Evolutionary conservation across 2,797 vertebrate genomes (phyloP).

Genomic region (Pseudopleuronectes americanus): DNA sequence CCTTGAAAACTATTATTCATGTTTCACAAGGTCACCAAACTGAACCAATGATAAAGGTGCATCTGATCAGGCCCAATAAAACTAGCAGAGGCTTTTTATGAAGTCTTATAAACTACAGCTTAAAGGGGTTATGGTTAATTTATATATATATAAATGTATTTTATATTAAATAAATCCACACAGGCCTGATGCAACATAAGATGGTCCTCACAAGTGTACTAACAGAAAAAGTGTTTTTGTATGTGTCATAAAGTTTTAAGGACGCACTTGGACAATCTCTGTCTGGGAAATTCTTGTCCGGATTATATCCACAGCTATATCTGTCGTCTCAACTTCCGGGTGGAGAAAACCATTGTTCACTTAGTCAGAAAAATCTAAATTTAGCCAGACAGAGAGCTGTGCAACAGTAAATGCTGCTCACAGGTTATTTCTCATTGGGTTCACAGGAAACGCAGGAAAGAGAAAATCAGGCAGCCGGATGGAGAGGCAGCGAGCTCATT

Average conservation of each 20-base stretch:
- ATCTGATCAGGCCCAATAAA: not conserved
- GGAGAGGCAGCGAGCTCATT: conserved; percentile 8
- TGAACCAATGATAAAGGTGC: not conserved
- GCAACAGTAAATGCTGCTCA: conserved; percentile 27
- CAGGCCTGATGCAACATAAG: not conserved
- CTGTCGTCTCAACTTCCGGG: not conserved
- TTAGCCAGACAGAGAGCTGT: conserved; percentile 13
- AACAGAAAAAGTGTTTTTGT: not conserved
- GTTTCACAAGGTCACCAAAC: too few relatives aligned
- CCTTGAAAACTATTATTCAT: not conserved
- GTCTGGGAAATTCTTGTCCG: not conserved
- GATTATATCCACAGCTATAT: not conserved
- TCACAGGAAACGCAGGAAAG: conserved; percentile 49
- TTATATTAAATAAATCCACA: not conserved
- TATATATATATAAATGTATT: too few relatives aligned
- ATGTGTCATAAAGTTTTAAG: not conserved
- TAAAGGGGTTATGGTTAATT: too few relatives aligned
- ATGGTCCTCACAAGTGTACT: not conserved
- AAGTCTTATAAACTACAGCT: too few relatives aligned
- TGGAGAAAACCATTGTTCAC: conserved; percentile 37
- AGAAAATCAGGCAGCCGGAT: conserved; percentile 27
- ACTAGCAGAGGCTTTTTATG: too few relatives aligned
- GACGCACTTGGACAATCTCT: not conserved
- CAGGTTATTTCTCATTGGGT: conserved; percentile 9
- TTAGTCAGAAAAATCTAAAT: conserved; percentile 33